Evolutionary conservation across 2,888 invertebrate genomes (phyloP).

Genomic region (Meloe dianella): DNA sequence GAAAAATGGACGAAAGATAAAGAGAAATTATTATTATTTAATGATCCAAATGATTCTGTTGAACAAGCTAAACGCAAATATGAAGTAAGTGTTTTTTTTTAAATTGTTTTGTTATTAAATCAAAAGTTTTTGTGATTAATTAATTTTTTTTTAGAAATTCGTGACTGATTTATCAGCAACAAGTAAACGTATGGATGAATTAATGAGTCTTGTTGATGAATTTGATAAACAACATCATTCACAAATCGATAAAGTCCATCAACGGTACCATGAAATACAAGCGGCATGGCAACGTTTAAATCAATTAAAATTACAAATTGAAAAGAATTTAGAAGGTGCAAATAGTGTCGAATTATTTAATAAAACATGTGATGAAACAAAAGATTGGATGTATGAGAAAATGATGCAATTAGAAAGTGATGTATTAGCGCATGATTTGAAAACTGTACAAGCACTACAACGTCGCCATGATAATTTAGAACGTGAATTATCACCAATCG

Average conservation of each 20-base stretch:
- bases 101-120: no score
- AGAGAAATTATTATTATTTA: slow-evolving; percentile 82
- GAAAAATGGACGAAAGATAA: slow-evolving; percentile 97
- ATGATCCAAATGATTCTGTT: slow-evolving; percentile 86
- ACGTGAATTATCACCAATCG: slow-evolving; percentile 90
- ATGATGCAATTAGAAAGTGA: slow-evolving; percentile 85
- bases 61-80: slow-evolving; percentile 94
- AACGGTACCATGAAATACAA: slow-evolving; percentile 82
- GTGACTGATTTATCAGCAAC: slow-evolving; percentile 95
- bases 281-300: slow-evolving; percentile 89
- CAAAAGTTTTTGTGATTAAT: background rate
- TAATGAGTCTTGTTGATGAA: slow-evolving; percentile 86
- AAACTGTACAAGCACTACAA: slow-evolving; percentile 90
- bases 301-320: slow-evolving; percentile 85
- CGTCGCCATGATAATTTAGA: slow-evolving; percentile 92
- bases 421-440: slow-evolving; percentile 81
- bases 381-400: slow-evolving; percentile 98
- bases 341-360: slow-evolving; percentile 91
- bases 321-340: slow-evolving; percentile 82
- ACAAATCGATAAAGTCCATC: slow-evolving; percentile 79
- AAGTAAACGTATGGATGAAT: slow-evolving; percentile 86
- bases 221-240: slow-evolving; percentile 86
- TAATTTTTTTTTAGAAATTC: slow-evolving; percentile 71
- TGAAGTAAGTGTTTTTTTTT: slow-evolving; percentile 65
- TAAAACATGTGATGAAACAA: slow-evolving; percentile 94